These are phyloP conservation scores for Hydrotaea diabolus DNA, from an alignment of 2,888 invertebrate genomes.

Conservation along the genomic window DNA sequence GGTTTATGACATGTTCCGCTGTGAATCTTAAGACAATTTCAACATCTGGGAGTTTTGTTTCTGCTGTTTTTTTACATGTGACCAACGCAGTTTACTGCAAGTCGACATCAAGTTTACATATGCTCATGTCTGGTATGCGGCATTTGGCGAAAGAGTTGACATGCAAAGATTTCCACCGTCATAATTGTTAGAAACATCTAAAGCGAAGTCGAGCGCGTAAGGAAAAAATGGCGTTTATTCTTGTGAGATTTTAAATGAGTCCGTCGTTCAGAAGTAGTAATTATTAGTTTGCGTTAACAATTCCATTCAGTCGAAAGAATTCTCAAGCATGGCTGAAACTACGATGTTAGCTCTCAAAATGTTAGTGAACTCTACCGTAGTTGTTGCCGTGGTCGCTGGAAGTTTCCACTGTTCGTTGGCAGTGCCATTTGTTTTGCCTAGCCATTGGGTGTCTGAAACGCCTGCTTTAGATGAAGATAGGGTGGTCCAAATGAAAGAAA, in stretches of 20 bases:
- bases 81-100: conserved; percentile 46
- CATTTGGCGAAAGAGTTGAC: conserved; percentile 49
- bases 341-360: not conserved
- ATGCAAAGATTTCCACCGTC: conserved; percentile 61
- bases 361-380: not conserved
- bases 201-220: conserved; percentile 42
- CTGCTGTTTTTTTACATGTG: conserved; percentile 24
- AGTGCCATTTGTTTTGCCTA: too few relatives aligned
- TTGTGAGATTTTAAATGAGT: conserved; percentile 32
- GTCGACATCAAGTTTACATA: not conserved
- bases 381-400: not conserved
- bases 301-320: conserved; percentile 7
- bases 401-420: too few relatives aligned
- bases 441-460: too few relatives aligned
- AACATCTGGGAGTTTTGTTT: conserved; percentile 55
- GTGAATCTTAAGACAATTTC: conserved; percentile 42
- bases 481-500: too few relatives aligned
- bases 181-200: not conserved
- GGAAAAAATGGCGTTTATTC: conserved; percentile 47
- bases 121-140: not conserved
- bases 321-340: not conserved
- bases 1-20: conserved; percentile 57
- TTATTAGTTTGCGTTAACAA: conserved; percentile 56
- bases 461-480: too few relatives aligned
- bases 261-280: conserved; percentile 51